A percentile compares a stretch with the other conserved stretches of the same genome.
These are phyloP conservation scores for Tenualosa thibaudeaui DNA, from an alignment of 2,797 vertebrate species.

Conservation along the genomic window DNA sequence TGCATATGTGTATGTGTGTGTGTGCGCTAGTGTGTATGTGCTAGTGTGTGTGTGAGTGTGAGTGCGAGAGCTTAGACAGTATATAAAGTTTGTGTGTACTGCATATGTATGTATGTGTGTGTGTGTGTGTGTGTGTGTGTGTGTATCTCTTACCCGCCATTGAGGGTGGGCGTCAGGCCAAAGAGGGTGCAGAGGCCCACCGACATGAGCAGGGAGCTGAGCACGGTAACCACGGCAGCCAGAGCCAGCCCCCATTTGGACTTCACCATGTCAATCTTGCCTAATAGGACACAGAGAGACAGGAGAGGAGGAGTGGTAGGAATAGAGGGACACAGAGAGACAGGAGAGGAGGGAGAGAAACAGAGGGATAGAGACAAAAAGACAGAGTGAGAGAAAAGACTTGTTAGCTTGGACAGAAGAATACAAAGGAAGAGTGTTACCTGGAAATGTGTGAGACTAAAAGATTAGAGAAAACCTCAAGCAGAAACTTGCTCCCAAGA, in stretches of 20 bases:
- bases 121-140: conserved; percentile 37
- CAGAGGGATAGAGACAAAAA: background rate
- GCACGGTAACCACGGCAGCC: conserved; percentile 94
- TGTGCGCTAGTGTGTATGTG: too few species aligned
- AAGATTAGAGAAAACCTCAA: background rate
- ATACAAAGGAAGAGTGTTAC: background rate
- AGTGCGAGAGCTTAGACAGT: too few species aligned
- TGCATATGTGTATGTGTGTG: background rate
- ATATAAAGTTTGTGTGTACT: too few species aligned
- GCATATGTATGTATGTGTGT: background rate
- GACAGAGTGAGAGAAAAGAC: background rate
- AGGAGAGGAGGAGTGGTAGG: background rate
- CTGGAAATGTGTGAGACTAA: background rate
- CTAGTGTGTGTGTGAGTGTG: too few species aligned
- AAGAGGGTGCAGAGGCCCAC: conserved; percentile 96
- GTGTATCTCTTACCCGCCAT: conserved; percentile 86
- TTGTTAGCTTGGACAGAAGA: background rate
- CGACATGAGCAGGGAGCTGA: conserved; percentile 98
- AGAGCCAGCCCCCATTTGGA: conserved; percentile 97
- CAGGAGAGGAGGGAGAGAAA: background rate
- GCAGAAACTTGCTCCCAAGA: background rate
- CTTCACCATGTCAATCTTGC: conserved; percentile 99
- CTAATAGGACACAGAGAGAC: conserved; percentile 62
- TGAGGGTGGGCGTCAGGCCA: conserved; percentile 93
- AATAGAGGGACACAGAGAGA: background rate